These are phyloP conservation scores for Siderastrea siderea DNA, from an alignment of 92 coral and sea anemone species.

Conservation along the genomic window DNA sequence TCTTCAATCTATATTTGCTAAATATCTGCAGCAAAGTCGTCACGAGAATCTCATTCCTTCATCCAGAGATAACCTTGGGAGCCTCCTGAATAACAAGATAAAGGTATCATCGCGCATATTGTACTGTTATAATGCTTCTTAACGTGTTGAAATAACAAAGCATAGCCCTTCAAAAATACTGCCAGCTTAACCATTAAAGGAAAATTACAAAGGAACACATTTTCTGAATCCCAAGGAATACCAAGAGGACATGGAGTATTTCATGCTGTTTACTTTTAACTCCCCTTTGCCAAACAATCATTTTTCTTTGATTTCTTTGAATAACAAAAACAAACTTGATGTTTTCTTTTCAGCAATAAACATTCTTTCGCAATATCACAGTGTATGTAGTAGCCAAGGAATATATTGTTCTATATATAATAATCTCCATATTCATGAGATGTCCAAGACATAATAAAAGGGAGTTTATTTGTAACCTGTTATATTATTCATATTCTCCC, in stretches of 20 bases:
- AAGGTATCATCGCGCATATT: constrained; percentile 35
- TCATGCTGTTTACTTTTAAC: neutral
- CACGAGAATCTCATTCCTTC: constrained; percentile 35
- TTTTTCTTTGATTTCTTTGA: neutral
- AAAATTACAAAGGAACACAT: too few species aligned
- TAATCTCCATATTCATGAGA: neutral
- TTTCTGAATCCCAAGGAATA: neutral
- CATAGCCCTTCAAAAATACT: neutral
- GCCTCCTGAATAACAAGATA: constrained; percentile 38
- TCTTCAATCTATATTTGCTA: constrained; percentile 27
- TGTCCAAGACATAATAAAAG: neutral
- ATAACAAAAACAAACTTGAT: constrained; percentile 23
- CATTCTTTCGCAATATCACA: neutral
- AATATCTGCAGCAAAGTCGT: constrained; percentile 32
- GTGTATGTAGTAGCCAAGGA: neutral
- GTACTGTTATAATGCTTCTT: neutral
- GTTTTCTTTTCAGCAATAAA: constrained; percentile 9
- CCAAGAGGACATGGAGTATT: neutral
- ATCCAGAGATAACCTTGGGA: constrained; percentile 36
- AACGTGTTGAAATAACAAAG: neutral
- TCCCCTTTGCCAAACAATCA: neutral
- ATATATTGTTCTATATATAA: neutral
- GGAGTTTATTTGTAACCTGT: neutral
- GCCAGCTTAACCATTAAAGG: neutral
- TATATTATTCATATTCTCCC: neutral